A percentile compares a stretch with the other conserved stretches of the same genome.
Conservation (phyloP, 2,113 vertebrate genomes). For the Apeltes quadracus region DNA sequence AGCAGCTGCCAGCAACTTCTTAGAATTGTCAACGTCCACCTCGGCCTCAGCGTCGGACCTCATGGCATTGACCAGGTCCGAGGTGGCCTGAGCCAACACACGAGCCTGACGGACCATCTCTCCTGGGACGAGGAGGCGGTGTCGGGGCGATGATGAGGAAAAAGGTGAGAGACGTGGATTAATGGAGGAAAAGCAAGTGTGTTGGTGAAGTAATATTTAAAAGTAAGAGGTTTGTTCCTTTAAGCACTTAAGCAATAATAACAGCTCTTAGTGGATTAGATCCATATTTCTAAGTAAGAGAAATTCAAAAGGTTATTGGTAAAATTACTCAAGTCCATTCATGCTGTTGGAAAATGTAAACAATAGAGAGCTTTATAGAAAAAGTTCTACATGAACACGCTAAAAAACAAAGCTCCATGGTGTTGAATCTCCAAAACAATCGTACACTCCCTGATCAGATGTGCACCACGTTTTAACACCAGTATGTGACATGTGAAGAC, state of each 20-base stretch:
- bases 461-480: background rate
- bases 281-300: background rate
- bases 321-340: background rate
- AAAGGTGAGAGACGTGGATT: background rate
- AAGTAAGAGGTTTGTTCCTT: too few relatives aligned
- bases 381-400: background rate
- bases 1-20: constrained; percentile 95
- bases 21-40: constrained; percentile 96
- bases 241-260: too few relatives aligned
- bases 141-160: background rate
- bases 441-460: background rate
- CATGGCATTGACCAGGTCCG: constrained; percentile 96
- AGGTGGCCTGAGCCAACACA: constrained; percentile 95
- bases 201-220: background rate
- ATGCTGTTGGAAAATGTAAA: background rate
- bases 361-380: background rate
- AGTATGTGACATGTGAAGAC: constrained; percentile 1
- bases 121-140: constrained; percentile 73
- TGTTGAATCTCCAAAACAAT: background rate
- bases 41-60: constrained; percentile 95
- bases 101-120: constrained; percentile 98
- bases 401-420: background rate
- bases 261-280: too few relatives aligned
- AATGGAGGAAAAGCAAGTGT: background rate
- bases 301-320: background rate